phyloP scores from a whole-genome alignment of 1,140 invertebrate species.

The Bombus polaris region DNA sequence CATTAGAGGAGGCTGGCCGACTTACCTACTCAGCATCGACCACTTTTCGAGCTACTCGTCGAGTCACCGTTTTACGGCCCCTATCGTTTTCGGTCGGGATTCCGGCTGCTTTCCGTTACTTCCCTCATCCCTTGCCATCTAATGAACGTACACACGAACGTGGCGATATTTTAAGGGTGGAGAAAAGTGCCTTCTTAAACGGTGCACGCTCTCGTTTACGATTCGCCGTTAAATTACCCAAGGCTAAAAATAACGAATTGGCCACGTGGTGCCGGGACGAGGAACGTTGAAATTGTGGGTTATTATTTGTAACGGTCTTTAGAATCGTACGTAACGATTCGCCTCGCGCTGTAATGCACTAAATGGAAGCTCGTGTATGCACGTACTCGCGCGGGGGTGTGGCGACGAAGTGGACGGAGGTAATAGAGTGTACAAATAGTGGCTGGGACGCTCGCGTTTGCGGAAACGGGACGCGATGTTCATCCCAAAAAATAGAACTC shows the following conservation, averaged over 20 bases:
- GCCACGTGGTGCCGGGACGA: background rate
- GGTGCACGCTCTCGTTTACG: slow-evolving; percentile 4
- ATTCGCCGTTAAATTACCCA: slow-evolving; percentile 16
- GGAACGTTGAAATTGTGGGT: slow-evolving; percentile 25
- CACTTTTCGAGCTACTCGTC: slow-evolving; percentile 50
- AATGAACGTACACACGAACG: slow-evolving; percentile 42
- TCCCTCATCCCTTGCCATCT: background rate
- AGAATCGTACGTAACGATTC: slow-evolving; percentile 16
- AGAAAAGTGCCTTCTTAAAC: background rate
- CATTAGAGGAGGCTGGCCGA: slow-evolving; percentile 67
- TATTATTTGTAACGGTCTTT: slow-evolving; percentile 29
- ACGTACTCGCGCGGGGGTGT: background rate
- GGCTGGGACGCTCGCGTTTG: slow-evolving; percentile 2
- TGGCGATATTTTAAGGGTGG: slow-evolving; percentile 7
- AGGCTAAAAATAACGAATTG: slow-evolving; percentile 32
- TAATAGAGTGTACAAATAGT: slow-evolving; percentile 44
- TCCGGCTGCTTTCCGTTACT: background rate
- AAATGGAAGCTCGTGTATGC: slow-evolving; percentile 21
- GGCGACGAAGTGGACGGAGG: background rate
- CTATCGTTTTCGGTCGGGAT: slow-evolving; percentile 18
- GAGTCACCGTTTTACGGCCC: slow-evolving; percentile 51
- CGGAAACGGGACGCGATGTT: background rate
- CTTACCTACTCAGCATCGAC: slow-evolving; percentile 60
- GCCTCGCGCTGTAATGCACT: background rate
- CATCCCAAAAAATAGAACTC: slow-evolving; percentile 24